phyloP scores from a whole-genome alignment of 1,140 invertebrate species.

The Helicoverpa zea region DNA sequence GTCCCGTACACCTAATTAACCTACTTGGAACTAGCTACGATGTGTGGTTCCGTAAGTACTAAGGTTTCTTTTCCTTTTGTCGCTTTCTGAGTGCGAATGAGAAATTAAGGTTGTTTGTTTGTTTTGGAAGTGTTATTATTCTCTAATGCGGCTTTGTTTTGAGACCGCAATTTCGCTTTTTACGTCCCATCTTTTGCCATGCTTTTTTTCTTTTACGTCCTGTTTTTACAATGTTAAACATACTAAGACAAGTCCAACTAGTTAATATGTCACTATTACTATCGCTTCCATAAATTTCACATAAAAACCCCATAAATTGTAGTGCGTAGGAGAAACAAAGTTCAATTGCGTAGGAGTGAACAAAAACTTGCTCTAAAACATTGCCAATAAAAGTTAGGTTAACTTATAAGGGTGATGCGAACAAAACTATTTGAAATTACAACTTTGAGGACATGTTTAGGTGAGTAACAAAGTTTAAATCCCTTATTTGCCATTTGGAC shows the following conservation, averaged over 20 bases:
- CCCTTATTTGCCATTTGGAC: no score
- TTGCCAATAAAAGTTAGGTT: neutral
- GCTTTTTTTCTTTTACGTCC: neutral
- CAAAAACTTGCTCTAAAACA: constrained; percentile 2
- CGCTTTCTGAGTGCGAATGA: neutral
- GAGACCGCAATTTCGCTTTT: no score
- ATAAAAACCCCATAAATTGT: constrained; percentile 19
- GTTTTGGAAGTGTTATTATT: neutral
- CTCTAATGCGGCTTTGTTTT: no score
- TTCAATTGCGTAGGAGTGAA: constrained; percentile 18
- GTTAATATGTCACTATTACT: neutral
- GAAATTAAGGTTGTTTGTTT: neutral
- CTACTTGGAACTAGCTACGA: neutral
- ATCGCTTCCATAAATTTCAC: constrained; percentile 28
- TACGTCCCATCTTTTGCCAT: neutral
- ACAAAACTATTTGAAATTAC: no score
- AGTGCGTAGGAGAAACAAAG: constrained; percentile 24
- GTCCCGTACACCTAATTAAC: constrained; percentile 26
- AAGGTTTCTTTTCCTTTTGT: constrained; percentile 21
- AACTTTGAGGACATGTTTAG: no score
- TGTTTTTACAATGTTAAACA: neutral
- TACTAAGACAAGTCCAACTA: neutral
- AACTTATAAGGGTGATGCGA: no score
- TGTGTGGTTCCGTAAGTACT: constrained; percentile 15
- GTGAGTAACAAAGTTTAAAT: no score